Base-by-base conservation (phyloP, 2,888 invertebrate genomes). In the Philonicus albiceps region DNA sequence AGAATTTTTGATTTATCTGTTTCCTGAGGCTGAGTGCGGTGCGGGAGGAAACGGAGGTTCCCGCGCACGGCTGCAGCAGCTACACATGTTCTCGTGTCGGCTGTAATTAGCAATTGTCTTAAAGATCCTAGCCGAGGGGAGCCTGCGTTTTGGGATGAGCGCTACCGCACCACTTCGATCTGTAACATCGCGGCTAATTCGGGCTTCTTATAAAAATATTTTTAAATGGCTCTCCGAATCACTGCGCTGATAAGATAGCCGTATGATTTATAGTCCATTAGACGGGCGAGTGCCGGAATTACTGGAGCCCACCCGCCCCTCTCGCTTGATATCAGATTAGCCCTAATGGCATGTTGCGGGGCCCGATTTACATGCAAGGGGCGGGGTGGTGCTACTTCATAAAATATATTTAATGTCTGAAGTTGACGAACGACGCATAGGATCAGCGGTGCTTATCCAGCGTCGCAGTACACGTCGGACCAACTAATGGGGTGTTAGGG, bases 1-100 rank as follows among this genome's bases (percentile, higher is more conserved):
- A 81, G 81, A 81, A 81, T 81, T 81, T 81, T 81, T 81, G 81
- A 81, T 81, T 81, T 81, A 81, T 81, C 81, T 64, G 31, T 34
- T 64, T 81, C 55, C 81, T 81, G 81, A 19, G 81, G 81, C 81
- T 55, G 49, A 81, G 31, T 31, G 53, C 81, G 53, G 43, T 30
- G 30, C 34, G 49, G 34, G 27, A 34, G n/a, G 49, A 31, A 30
- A 34, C 55, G 37, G 27, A 13, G 31, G 31, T 16, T 7, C 34
- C 30, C 27, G 49, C 27, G 49, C 80, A 53, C n/a, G 30, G 81
- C 81, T 19, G 19, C 31, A 53, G n/a, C n/a, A 49, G 11, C 81
- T n/a, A 49, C 34, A 55, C 49, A 49, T 64, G 64, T 64, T 64
- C 64, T 16, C 53, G 34, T 81, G 81, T 64, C 64, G 81, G 34